A percentile compares a stretch with the other conserved stretches of the same genome.
These are phyloP conservation scores for Opisthocomus hoazin DNA, from an alignment of 2,113 vertebrate genomes.

Conservation along the genomic window DNA sequence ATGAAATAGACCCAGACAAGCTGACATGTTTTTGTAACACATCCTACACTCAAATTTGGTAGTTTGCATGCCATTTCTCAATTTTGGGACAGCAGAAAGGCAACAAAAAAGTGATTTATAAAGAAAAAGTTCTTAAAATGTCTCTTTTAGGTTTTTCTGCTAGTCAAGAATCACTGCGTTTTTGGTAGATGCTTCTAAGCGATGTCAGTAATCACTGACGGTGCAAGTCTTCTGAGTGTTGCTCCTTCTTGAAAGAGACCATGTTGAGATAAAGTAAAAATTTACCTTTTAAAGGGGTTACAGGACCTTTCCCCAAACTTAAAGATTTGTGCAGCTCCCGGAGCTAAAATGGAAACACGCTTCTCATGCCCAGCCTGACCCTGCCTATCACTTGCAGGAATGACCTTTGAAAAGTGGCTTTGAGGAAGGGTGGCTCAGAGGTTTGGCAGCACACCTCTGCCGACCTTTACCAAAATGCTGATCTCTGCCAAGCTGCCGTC, in stretches of 20 bases:
- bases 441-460: neutral
- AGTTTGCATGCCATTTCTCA: neutral
- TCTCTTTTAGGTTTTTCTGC: neutral
- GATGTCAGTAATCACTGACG: neutral
- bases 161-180: neutral
- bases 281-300: neutral
- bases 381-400: neutral
- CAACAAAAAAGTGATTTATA: neutral
- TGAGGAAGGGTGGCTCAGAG: neutral
- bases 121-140: neutral
- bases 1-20: neutral
- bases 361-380: neutral
- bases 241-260: neutral
- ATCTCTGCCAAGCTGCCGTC: neutral
- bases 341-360: neutral
- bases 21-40: neutral
- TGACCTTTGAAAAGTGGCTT: neutral
- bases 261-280: neutral
- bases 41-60: neutral
- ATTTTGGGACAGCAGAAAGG: neutral
- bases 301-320: neutral
- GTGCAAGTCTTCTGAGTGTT: neutral
- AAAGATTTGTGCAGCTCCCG: neutral
- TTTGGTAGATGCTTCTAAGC: neutral
- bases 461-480: neutral